phyloP scores from a whole-genome alignment of 2,113 vertebrate species.

The Anhinga anhinga region DNA sequence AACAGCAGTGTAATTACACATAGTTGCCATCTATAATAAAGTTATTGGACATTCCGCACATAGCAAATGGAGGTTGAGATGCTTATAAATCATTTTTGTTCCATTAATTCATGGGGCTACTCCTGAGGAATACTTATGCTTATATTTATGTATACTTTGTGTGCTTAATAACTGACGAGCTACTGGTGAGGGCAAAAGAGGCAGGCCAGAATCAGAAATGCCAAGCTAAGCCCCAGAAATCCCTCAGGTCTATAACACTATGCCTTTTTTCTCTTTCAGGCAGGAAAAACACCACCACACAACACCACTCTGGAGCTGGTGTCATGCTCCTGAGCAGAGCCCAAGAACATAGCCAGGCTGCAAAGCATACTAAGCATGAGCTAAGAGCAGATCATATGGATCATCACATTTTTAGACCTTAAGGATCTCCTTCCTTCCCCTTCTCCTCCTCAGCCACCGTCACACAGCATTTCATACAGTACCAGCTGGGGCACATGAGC shows the following conservation, averaged over 20 bases:
- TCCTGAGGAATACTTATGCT: background rate
- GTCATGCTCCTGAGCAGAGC: background rate
- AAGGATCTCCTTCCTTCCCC: background rate
- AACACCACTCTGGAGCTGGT: background rate
- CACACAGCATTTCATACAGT: background rate
- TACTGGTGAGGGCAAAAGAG: background rate
- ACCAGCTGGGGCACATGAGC: background rate
- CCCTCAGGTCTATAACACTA: background rate
- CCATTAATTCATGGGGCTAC: background rate
- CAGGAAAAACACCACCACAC: background rate
- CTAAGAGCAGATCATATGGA: background rate
- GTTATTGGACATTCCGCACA: background rate
- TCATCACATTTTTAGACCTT: background rate
- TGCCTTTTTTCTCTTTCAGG: background rate
- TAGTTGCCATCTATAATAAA: background rate
- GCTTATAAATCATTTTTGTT: background rate
- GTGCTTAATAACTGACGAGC: background rate
- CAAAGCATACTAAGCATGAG: background rate
- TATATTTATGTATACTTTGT: background rate
- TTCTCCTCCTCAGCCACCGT: rapidly evolving
- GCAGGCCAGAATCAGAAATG: background rate
- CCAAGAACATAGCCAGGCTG: background rate
- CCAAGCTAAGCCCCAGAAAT: background rate
- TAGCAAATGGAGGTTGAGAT: background rate
- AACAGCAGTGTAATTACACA: background rate